Evolutionary conservation across 2,113 vertebrate genomes (phyloP).

Genomic region (Mandrillus leucophaeus): DNA sequence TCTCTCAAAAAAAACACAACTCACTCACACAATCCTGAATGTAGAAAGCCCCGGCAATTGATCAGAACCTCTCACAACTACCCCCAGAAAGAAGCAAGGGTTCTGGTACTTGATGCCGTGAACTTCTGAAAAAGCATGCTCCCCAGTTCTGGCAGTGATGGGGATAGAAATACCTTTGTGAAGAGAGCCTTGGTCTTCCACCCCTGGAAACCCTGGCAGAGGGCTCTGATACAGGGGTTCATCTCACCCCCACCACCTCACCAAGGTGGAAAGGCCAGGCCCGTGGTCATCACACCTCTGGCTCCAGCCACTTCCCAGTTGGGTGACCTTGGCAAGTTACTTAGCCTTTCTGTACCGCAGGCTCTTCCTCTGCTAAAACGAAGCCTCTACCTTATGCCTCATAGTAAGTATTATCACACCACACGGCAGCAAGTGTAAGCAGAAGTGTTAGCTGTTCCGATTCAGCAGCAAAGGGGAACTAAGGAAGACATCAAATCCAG

Average conservation of each 20-base stretch:
- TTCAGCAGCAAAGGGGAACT: not conserved
- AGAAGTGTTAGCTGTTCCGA: too few relatives aligned
- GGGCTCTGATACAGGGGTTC: not conserved
- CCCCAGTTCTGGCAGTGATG: not conserved
- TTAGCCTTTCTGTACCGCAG: not conserved
- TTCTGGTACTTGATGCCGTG: not conserved
- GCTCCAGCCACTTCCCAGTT: not conserved
- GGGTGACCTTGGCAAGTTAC: not conserved
- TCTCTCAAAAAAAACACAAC: too few relatives aligned
- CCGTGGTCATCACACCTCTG: not conserved
- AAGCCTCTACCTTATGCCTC: not conserved
- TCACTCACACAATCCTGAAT: not conserved
- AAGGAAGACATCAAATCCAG: not conserved
- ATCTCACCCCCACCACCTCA: not conserved
- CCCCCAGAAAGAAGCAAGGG: not conserved
- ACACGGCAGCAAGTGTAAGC: rapidly evolving
- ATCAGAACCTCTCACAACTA: not conserved
- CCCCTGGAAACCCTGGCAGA: not conserved
- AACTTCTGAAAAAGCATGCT: not conserved
- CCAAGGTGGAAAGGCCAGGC: not conserved
- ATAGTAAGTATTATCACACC: not conserved
- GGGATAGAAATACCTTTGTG: not conserved
- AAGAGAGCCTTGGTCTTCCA: not conserved
- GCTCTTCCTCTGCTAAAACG: not conserved
- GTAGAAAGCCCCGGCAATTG: not conserved